Conservation (phyloP, 2,797 vertebrate species). For the Chloroceryle amazona region DNA sequence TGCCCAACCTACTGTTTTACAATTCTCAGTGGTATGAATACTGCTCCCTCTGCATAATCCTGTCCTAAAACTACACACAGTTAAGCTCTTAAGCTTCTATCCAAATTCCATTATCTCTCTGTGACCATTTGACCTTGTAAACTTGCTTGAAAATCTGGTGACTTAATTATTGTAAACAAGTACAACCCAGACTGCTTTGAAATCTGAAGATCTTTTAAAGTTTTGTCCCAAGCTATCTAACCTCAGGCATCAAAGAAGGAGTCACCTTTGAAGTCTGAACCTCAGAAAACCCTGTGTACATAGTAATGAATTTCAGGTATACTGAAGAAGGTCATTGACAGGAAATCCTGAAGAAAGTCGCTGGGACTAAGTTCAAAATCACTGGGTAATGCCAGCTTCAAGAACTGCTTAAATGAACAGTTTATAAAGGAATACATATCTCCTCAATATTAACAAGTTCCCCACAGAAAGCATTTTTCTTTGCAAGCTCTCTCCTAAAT, state of each 20-base stretch:
- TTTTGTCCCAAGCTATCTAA: background rate
- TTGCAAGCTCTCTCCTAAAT: background rate
- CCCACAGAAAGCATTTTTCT: background rate
- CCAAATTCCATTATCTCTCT: background rate
- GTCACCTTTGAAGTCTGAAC: background rate
- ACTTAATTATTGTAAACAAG: background rate
- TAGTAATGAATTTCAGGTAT: background rate
- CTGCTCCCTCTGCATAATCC: background rate
- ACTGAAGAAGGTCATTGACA: background rate
- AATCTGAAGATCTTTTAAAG: background rate
- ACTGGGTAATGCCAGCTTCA: background rate
- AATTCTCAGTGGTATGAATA: background rate
- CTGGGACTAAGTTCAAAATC: background rate
- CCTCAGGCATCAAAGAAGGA: background rate
- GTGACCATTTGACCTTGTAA: background rate
- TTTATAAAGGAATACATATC: background rate
- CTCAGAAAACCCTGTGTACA: background rate
- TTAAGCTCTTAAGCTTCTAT: background rate
- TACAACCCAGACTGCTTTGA: background rate
- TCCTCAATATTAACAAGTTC: background rate
- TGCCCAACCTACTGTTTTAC: fast-evolving
- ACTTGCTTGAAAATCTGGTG: background rate
- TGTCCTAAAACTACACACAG: background rate
- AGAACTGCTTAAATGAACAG: background rate
- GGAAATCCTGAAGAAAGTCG: background rate